Percentiles rank a stretch among this genome's conserved stretches.
phyloP scores from a whole-genome alignment of 2,797 vertebrate species.

The Kryptopterus vitreolus region DNA sequence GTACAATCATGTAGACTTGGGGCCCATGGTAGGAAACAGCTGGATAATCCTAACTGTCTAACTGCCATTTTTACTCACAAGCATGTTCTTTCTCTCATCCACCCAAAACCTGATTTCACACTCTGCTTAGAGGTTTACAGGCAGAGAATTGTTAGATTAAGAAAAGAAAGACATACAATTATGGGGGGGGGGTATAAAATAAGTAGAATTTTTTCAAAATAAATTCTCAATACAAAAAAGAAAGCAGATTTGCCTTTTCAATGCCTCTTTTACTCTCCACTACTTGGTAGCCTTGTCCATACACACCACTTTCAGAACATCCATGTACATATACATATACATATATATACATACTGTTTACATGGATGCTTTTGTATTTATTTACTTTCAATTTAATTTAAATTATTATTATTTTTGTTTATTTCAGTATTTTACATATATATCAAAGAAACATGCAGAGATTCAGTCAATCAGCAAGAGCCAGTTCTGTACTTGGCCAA shows the following conservation, averaged over 20 bases:
- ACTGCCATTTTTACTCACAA: slow-evolving; percentile 40
- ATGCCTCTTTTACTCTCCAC: slow-evolving; percentile 6
- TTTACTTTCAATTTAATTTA: too few species aligned
- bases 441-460: too few species aligned
- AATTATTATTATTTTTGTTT: too few species aligned
- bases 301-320: not conserved
- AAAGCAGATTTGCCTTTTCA: slow-evolving; percentile 11
- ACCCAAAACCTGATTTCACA: slow-evolving; percentile 48
- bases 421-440: too few species aligned
- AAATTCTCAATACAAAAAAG: not conserved
- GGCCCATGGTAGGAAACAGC: slow-evolving; percentile 64
- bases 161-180: not conserved
- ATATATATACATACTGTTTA: too few species aligned
- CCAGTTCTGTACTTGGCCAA: too few species aligned
- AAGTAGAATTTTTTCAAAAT: not conserved
- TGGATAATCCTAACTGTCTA: slow-evolving; percentile 59
- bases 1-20: slow-evolving; percentile 60
- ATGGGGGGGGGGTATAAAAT: not conserved
- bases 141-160: slow-evolving; percentile 15
- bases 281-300: not conserved
- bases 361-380: too few species aligned
- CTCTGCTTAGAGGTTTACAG: slow-evolving; percentile 43
- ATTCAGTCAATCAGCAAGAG: too few species aligned
- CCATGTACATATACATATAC: not conserved
- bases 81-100: slow-evolving; percentile 46